phyloP scores from a whole-genome alignment of 1,140 invertebrate species.

The Penaeus vannamei region DNA sequence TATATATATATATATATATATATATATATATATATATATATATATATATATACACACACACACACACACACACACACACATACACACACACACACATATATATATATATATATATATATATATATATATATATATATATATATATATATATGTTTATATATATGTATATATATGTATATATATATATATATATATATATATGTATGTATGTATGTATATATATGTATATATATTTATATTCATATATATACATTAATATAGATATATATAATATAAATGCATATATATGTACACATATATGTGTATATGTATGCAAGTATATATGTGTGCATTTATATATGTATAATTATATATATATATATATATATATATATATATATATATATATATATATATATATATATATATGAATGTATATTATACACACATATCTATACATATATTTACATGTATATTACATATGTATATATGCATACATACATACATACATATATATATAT shows the following conservation, averaged over 20 bases:
- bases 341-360: no score
- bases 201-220: constrained; percentile 34
- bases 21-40: constrained; percentile 25
- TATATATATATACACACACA: constrained; percentile 26
- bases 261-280: constrained; percentile 25
- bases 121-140: constrained; percentile 39
- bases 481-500: no score
- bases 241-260: constrained; percentile 26
- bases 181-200: constrained; percentile 39
- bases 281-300: constrained; percentile 34
- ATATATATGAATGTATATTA: not conserved
- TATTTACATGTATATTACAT: no score
- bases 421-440: no score
- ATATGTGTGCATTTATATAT: no score
- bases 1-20: not conserved
- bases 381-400: constrained; percentile 36
- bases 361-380: constrained; percentile 43
- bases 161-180: constrained; percentile 39
- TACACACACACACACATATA: constrained; percentile 24
- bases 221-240: constrained; percentile 31
- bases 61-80: constrained; percentile 6
- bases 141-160: constrained; percentile 38
- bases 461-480: no score
- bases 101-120: constrained; percentile 40
- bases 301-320: constrained; percentile 23